Conservation (phyloP, 2,888 invertebrate species). For the Agapetus fuscipes region DNA sequence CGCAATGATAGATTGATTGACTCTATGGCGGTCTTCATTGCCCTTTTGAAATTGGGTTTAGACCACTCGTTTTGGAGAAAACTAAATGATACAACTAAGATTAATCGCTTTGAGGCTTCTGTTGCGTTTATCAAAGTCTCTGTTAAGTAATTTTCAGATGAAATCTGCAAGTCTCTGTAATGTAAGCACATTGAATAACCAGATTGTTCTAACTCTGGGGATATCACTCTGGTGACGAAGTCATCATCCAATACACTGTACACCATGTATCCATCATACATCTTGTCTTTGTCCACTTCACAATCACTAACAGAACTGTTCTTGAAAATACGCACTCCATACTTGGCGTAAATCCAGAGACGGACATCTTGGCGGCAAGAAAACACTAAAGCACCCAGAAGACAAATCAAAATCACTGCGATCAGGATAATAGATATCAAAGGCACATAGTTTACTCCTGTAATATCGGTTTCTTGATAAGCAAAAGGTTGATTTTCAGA, state of each 20-base stretch:
- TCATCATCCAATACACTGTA: constrained; percentile 75
- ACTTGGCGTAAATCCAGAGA: constrained; percentile 71
- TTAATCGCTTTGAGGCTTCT: constrained; percentile 58
- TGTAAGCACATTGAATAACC: constrained; percentile 56
- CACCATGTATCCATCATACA: constrained; percentile 81
- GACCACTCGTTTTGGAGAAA: constrained; percentile 80
- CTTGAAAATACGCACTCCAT: constrained; percentile 68
- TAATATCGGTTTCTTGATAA: constrained; percentile 58
- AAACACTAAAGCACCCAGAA: constrained; percentile 62
- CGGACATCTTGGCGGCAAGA: constrained; percentile 70
- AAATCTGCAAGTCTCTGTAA: constrained; percentile 54
- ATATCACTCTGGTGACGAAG: constrained; percentile 59
- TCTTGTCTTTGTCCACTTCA: constrained; percentile 53
- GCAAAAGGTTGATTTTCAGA: constrained; percentile 48
- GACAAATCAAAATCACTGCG: constrained; percentile 59
- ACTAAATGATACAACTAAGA: constrained; percentile 70
- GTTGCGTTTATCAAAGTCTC: constrained; percentile 54
- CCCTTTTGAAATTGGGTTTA: constrained; percentile 68
- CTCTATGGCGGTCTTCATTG: constrained; percentile 61
- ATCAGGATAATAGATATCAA: constrained; percentile 64
- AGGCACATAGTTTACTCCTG: constrained; percentile 58
- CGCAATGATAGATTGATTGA: constrained; percentile 55
- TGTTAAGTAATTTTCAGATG: constrained; percentile 50
- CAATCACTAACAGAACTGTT: constrained; percentile 47
- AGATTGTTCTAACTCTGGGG: constrained; percentile 63